A percentile compares a stretch with the other conserved stretches of the same genome.
phyloP scores from a whole-genome alignment of 2,797 vertebrate species.

The Pantherophis vulpinus region DNA sequence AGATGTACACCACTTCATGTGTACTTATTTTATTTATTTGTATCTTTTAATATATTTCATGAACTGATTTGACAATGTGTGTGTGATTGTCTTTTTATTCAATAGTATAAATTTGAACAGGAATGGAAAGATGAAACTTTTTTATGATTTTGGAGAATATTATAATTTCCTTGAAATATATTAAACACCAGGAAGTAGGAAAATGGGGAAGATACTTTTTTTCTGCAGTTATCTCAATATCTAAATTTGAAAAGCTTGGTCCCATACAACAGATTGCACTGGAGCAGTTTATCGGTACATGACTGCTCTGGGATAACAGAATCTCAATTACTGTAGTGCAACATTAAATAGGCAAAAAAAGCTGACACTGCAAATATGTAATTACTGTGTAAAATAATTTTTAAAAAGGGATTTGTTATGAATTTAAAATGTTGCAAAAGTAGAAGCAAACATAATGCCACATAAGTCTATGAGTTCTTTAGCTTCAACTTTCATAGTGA shows the following conservation, averaged over 20 bases:
- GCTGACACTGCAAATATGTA: background rate
- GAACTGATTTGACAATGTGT: background rate
- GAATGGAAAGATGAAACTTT: background rate
- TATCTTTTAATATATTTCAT: slow-evolving; percentile 15
- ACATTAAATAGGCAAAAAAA: background rate
- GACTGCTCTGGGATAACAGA: background rate
- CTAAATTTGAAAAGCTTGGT: background rate
- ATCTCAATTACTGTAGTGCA: background rate
- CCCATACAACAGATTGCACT: too few species aligned
- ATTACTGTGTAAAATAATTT: background rate
- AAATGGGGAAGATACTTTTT: background rate
- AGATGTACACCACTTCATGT: background rate
- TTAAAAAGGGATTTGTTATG: background rate
- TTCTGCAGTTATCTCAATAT: background rate
- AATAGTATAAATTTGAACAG: background rate
- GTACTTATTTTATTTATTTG: slow-evolving; percentile 28
- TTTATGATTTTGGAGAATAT: background rate
- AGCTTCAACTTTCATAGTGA: background rate
- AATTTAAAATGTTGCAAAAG: background rate
- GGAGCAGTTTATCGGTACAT: background rate
- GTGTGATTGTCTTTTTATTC: slow-evolving; percentile 3
- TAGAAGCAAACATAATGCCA: background rate
- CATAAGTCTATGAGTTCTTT: background rate
- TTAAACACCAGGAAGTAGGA: background rate
- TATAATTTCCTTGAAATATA: background rate